Evolutionary conservation across 2,113 vertebrate species (phyloP), one percentile per base, ranked within the genome.

Genomic region (Trachemys scripta): DNA sequence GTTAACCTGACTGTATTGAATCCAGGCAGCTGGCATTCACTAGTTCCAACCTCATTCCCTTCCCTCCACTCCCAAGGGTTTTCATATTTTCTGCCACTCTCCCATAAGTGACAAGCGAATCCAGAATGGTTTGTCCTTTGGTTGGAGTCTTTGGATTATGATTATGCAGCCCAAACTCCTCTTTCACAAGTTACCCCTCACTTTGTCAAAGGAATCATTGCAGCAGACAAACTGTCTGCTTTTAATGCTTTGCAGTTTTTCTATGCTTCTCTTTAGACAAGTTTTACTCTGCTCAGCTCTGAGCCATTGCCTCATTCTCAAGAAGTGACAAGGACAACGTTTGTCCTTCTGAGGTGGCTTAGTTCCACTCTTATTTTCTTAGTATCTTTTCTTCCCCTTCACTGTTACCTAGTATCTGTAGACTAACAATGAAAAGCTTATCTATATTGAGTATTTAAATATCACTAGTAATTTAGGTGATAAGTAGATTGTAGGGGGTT

Each of bases 211-310:
- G 69, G 45, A 96, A 89, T 49, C 19, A 47, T 89, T 95, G 72
- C 45, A 94, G 49, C 80, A 94, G 75, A 90, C 95, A 82, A 79
- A 27, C 93, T 96, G 92, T 80, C 91, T 90, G 31, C 65, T 86
- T 96, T 89, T 56, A 75, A 79, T 65, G 31, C 4, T 92, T 96
- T 93, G 65, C 86, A 75, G 56, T 93, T 96, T 94, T 94, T 94
- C 87, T 62, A 22, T 88, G 50, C 20, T 57, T 89, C 79, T 88
- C 59, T 75, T 89, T 87, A 51, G 93, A 92, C 47, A 92, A 9
- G 20, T 95, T 93, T 42, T 91, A 16, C 81, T 88, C 38, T 84
- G 27, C 62, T 93, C 80, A 90, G 85, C 19, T 84, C 65, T 89
- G n/a, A 92, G 56, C 59, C 86, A 10, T 92, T 93, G 76, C 79